Percentiles rank a stretch among this genome's conserved stretches.
phyloP scores from a whole-genome alignment of 1,140 invertebrate genomes.

The Drosophila lacteicornis region DNA sequence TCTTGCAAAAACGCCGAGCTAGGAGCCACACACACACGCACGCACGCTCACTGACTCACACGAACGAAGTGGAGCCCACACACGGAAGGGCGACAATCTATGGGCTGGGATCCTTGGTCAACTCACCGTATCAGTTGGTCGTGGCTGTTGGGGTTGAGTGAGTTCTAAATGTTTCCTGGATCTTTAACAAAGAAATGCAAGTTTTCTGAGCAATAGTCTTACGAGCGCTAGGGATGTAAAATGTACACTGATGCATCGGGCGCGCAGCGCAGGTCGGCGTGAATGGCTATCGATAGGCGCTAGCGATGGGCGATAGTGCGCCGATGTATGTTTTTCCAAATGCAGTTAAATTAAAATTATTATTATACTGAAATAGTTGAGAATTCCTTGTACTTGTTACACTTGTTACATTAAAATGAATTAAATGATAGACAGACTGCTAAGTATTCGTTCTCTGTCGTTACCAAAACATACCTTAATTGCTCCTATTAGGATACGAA shows the following conservation, averaged over 20 bases:
- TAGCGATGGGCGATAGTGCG: slow-evolving; percentile 9
- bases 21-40: slow-evolving; percentile 45
- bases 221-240: slow-evolving; percentile 33
- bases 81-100: slow-evolving; percentile 2
- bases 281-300: slow-evolving; percentile 10
- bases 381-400: neutral
- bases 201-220: slow-evolving; percentile 19
- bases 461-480: too few relatives aligned
- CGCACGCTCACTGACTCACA: slow-evolving; percentile 32
- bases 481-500: too few relatives aligned
- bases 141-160: neutral
- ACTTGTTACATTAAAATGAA: neutral
- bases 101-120: neutral
- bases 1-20: slow-evolving; percentile 47
- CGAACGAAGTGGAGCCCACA: slow-evolving; percentile 21
- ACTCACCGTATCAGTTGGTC: slow-evolving; percentile 41
- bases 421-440: too few relatives aligned
- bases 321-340: neutral
- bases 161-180: slow-evolving; percentile 18
- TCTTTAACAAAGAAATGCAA: slow-evolving; percentile 37
- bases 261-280: slow-evolving; percentile 23
- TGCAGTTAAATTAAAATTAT: neutral
- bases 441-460: too few relatives aligned
- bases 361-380: neutral
- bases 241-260: slow-evolving; percentile 30